Evolutionary conservation across 2,113 vertebrate species (phyloP).

Genomic region (Cheirogaleus medius): DNA sequence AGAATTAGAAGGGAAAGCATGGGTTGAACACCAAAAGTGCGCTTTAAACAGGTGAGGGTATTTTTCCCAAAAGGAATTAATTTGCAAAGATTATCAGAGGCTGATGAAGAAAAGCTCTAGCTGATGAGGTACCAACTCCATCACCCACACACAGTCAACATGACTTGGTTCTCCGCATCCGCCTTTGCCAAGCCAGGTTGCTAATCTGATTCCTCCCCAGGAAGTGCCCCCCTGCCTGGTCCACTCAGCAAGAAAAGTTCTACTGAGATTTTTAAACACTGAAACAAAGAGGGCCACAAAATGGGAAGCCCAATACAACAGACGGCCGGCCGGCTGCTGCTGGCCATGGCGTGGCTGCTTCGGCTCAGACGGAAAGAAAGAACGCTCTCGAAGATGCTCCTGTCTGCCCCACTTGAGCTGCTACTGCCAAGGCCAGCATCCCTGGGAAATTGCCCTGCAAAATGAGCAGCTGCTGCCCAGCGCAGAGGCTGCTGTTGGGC

Average conservation of each 20-base stretch:
- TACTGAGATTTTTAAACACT: neutral
- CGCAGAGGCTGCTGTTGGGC: neutral
- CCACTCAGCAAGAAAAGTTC: neutral
- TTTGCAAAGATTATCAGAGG: neutral
- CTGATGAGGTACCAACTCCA: neutral
- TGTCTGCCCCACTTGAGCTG: neutral
- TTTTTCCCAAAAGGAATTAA: neutral
- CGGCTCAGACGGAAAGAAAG: neutral
- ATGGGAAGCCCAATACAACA: neutral
- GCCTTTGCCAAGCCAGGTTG: neutral
- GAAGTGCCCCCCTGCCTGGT: neutral
- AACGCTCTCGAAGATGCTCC: neutral
- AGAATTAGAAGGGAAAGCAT: neutral
- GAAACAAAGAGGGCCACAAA: neutral
- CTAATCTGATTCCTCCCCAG: neutral
- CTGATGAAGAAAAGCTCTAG: neutral
- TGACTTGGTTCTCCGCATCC: neutral
- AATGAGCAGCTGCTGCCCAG: neutral
- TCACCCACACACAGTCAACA: neutral
- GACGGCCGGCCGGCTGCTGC: fast-evolving
- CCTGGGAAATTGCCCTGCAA: neutral
- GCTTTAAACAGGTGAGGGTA: neutral
- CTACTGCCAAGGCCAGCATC: neutral
- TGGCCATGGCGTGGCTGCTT: fast-evolving
- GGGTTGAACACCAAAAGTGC: neutral